Percentiles rank a stretch among this genome's conserved stretches.
phyloP scores from a whole-genome alignment of 2,888 invertebrate species.

The Acanthosepion lycidas region DNA sequence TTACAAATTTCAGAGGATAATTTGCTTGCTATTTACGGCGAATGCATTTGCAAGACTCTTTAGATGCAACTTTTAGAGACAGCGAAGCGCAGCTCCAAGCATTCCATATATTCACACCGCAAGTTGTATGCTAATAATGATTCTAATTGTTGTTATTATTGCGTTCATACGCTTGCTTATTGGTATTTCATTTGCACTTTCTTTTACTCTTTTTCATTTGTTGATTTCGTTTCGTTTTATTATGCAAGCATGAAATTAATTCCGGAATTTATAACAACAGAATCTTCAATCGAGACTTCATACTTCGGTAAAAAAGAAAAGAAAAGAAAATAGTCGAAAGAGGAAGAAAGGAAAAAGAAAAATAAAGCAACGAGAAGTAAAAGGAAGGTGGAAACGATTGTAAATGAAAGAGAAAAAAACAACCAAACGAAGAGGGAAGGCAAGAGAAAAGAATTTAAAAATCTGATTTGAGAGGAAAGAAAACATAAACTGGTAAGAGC shows the following conservation, averaged over 20 bases:
- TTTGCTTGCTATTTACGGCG: background rate
- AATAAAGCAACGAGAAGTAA: background rate
- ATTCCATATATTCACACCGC: background rate
- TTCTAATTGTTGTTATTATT: background rate
- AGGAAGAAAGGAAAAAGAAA: background rate
- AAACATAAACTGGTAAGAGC: too few species aligned
- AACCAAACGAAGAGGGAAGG: background rate
- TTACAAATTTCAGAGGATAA: background rate
- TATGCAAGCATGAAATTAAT: constrained; percentile 33
- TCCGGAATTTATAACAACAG: constrained; percentile 11
- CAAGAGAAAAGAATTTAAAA: background rate
- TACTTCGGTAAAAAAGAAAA: background rate
- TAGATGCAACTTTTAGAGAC: background rate
- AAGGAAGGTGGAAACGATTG: background rate
- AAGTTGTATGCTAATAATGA: background rate
- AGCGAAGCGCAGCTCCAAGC: background rate
- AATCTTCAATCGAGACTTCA: constrained; percentile 2
- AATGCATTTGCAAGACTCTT: background rate
- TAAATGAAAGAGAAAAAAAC: background rate
- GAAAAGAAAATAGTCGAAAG: background rate
- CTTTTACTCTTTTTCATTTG: background rate
- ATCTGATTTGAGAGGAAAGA: too few species aligned
- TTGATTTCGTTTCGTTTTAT: background rate
- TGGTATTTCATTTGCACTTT: background rate
- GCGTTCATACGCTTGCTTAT: background rate